Evolutionary conservation across 2,888 invertebrate genomes (phyloP).

Genomic region (Seira sanloemensis): DNA sequence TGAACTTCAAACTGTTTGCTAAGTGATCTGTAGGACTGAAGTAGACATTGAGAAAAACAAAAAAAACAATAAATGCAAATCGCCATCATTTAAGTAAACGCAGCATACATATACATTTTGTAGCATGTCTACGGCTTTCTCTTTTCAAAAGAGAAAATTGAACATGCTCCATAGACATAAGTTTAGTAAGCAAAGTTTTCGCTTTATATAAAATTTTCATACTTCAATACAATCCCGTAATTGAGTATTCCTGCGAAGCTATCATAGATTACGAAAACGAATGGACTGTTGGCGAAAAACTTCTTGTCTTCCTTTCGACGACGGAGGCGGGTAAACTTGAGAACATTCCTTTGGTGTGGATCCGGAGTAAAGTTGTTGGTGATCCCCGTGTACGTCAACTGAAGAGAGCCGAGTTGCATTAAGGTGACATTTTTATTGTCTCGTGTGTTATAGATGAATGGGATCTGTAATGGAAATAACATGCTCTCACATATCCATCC

Average conservation of each 20-base stretch:
- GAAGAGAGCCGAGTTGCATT: conserved; percentile 68
- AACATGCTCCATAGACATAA: no score
- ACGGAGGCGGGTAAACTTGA: conserved; percentile 63
- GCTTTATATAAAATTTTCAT: conserved; percentile 14
- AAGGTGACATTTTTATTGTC: conserved; percentile 56
- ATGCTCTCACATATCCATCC: no score
- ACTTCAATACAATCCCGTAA: conserved; percentile 68
- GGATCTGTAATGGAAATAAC: no score
- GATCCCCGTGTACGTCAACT: conserved; percentile 66
- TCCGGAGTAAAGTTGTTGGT: conserved; percentile 61
- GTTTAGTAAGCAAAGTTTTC: no score
- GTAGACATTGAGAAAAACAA: background rate
- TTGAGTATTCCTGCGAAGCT: conserved; percentile 65
- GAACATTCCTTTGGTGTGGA: conserved; percentile 31
- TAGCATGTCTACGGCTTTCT: no score
- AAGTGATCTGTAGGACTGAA: conserved; percentile 46
- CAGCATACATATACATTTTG: no score
- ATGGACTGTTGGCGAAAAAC: conserved; percentile 67
- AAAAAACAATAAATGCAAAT: background rate
- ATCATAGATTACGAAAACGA: conserved; percentile 70
- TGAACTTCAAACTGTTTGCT: conserved; percentile 49
- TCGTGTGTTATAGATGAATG: conserved; percentile 62
- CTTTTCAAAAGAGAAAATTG: background rate
- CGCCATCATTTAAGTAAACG: no score
- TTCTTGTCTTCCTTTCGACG: conserved; percentile 64